Percentiles rank a stretch among this genome's conserved stretches.
phyloP scores from a whole-genome alignment of 2,797 vertebrate species.

The Chanos chanos region DNA sequence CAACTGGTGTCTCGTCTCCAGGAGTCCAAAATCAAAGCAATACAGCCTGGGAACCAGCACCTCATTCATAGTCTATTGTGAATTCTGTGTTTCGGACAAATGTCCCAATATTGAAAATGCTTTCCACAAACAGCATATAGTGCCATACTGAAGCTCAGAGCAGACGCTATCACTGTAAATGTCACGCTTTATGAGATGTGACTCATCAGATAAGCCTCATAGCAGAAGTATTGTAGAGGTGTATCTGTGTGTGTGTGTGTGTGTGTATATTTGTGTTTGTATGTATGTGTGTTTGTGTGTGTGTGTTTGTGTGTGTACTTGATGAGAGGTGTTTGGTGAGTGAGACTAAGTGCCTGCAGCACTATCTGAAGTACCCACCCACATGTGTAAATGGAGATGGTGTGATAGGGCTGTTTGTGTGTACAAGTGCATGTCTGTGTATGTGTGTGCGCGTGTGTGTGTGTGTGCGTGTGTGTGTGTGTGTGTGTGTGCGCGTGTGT shows the following conservation, averaged over 20 bases:
- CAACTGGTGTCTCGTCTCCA: no score
- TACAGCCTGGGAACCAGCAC: no score
- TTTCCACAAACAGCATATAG: slow-evolving; percentile 27
- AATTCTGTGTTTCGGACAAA: not conserved
- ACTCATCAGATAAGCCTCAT: slow-evolving; percentile 17
- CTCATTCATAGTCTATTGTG: slow-evolving; percentile 3
- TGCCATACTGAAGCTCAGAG: slow-evolving; percentile 17
- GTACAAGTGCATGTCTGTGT: no score
- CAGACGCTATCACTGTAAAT: slow-evolving; percentile 27
- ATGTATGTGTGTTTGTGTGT: slow-evolving; percentile 22
- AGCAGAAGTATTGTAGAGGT: not conserved
- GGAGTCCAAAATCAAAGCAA: no score
- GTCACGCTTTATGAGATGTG: slow-evolving; percentile 29
- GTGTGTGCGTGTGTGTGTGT: slow-evolving; percentile 1
- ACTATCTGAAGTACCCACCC: slow-evolving; percentile 2
- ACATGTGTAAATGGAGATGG: slow-evolving; percentile 13
- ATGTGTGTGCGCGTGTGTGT: not conserved
- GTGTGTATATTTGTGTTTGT: not conserved
- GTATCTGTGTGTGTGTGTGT: not conserved
- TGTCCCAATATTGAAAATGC: slow-evolving; percentile 5
- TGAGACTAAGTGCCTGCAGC: slow-evolving; percentile 17
- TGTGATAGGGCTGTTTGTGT: not conserved
- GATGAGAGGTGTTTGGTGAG: slow-evolving; percentile 23
- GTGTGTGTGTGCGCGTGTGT: slow-evolving; percentile 10
- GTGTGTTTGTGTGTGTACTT: slow-evolving; percentile 27